Evolutionary conservation across 2,797 vertebrate genomes (phyloP), one percentile per base, ranked within the genome.

Genomic region (Enteromius radiatus): DNA sequence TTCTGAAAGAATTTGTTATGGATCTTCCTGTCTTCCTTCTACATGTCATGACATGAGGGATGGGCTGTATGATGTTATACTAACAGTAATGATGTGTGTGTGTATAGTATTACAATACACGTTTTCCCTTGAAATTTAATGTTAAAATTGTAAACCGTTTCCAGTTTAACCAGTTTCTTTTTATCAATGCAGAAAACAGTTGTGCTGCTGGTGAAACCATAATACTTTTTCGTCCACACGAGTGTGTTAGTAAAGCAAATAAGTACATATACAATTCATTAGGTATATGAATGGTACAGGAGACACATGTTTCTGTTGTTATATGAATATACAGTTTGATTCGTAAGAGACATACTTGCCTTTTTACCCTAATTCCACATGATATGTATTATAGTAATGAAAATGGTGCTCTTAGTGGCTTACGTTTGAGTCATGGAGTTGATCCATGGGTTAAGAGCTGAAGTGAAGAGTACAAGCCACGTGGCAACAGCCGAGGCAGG

Each of bases 371-470:
- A 45, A 64, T 77, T 28, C 14, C 28, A 26, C 41, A 33, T 38
- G 10, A 45, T n/a, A 47, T 43, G 11, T 1, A 17, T 21, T 28
- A 6, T 9, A 76, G 26, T n/a, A 23, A 43, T 59, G 17, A 80
- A 45, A 70, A 10, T 15, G 15, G 17, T 61, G 21, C 8, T 7
- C 8, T 49, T 28, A 11, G 33, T 11, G 61, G 79, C 94, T 91
- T 87, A 95, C 94, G 59, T 92, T 77, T 96, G 95, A 0, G 88
- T 92, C 90, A 96, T 83, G 67, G 91, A 93, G 89, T 90, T 94
- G 89, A 94, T 91, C 94, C 94, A 95, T 1, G 95, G 94, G 87
- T 95, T 95, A 70, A 96, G 88, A 21, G 94, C 91, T 0, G 93
- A 68, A 43, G 92, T 93, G 80, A 90, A 92, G 61, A 95, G 87